These are phyloP conservation scores for Hyphantria cunea DNA, from an alignment of 1,140 invertebrate species.

Conservation along the genomic window DNA sequence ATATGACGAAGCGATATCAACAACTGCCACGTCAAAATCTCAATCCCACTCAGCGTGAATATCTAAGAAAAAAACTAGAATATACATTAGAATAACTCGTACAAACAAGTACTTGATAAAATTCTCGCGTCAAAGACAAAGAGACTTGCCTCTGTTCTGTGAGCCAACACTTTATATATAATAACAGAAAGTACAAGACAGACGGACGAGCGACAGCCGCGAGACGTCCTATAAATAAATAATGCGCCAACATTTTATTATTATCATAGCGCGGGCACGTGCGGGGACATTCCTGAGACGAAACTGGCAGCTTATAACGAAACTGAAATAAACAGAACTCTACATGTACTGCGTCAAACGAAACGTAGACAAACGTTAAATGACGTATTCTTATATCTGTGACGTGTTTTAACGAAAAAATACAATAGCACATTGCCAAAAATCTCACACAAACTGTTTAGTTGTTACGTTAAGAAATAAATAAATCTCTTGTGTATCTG, in stretches of 20 bases:
- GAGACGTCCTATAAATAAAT: slow-evolving; percentile 77
- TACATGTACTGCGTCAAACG: slow-evolving; percentile 3
- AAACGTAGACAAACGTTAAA: neutral
- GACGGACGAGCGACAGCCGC: slow-evolving; percentile 76
- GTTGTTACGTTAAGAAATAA: neutral
- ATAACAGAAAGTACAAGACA: slow-evolving; percentile 49
- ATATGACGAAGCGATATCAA: slow-evolving; percentile 3
- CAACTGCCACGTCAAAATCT: neutral
- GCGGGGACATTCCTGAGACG: slow-evolving; percentile 63
- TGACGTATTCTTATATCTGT: neutral
- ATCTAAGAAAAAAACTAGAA: neutral
- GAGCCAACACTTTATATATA: slow-evolving; percentile 47
- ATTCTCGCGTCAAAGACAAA: slow-evolving; percentile 33
- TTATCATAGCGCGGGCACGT: slow-evolving; percentile 76
- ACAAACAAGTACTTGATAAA: slow-evolving; percentile 3
- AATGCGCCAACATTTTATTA: slow-evolving; percentile 80
- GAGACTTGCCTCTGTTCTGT: slow-evolving; percentile 35
- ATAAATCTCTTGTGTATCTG: neutral
- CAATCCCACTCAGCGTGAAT: neutral
- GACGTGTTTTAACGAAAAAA: neutral
- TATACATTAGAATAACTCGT: neutral
- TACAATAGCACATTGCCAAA: neutral
- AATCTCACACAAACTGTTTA: neutral
- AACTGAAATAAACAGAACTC: slow-evolving; percentile 50
- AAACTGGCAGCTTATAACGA: slow-evolving; percentile 62